Percentiles rank a stretch among this genome's conserved stretches.
phyloP scores from a whole-genome alignment of 1,140 invertebrate species.

The Lasioglossum albipes region DNA sequence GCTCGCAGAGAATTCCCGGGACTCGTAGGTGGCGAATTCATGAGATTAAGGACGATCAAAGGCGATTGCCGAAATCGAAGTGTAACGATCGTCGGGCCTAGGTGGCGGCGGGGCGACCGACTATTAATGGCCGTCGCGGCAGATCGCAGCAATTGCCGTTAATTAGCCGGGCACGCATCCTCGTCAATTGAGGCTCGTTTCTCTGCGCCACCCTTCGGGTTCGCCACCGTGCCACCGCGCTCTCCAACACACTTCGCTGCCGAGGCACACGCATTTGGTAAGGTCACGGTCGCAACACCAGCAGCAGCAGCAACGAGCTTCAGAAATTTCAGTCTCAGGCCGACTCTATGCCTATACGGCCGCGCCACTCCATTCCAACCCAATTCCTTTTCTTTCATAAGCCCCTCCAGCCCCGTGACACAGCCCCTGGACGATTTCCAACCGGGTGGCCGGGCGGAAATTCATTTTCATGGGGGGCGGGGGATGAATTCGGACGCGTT shows the following conservation, averaged over 20 bases:
- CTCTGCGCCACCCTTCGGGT: conserved; percentile 10
- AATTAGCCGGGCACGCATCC: conserved; percentile 45
- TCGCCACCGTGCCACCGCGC: background rate
- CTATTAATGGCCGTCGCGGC: conserved; percentile 20
- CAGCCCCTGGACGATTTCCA: conserved; percentile 44
- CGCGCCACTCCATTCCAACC: conserved; percentile 52
- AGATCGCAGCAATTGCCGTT: conserved; percentile 29
- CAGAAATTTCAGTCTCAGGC: conserved; percentile 49
- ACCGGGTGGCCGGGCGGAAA: conserved; percentile 39
- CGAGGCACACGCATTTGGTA: conserved; percentile 48
- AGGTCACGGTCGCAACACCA: conserved; percentile 50
- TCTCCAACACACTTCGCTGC: conserved; percentile 6
- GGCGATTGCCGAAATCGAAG: background rate
- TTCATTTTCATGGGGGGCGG: conserved; percentile 47
- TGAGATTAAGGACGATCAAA: too few species aligned
- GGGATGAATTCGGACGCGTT: too few species aligned
- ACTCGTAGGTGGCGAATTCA: too few species aligned
- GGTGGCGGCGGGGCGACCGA: conserved; percentile 15
- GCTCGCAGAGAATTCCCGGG: too few species aligned
- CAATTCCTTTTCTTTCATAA: conserved; percentile 57
- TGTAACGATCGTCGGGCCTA: background rate
- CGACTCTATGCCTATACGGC: too few species aligned
- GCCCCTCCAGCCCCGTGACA: background rate
- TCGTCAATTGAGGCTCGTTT: conserved; percentile 41
- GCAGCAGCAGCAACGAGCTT: conserved; percentile 7